Evolutionary conservation across 2,888 invertebrate species (phyloP).

Genomic region (Odontomyia ornata): DNA sequence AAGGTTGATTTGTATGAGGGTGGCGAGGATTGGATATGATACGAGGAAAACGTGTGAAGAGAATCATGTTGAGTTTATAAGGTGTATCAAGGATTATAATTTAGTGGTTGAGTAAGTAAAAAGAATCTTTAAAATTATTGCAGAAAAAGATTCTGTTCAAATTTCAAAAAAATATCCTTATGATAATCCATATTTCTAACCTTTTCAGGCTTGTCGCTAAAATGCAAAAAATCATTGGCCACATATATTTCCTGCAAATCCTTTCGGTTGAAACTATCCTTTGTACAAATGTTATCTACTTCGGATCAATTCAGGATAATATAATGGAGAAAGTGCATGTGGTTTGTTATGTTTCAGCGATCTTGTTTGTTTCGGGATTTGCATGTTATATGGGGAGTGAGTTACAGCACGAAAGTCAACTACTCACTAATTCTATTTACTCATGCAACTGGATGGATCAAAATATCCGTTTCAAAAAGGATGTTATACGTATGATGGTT

Average conservation of each 20-base stretch:
- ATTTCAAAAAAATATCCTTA: not conserved
- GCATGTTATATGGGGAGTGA: constrained; percentile 24
- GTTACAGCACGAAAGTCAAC: constrained; percentile 7
- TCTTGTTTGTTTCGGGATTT: not conserved
- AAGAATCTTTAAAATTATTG: not conserved
- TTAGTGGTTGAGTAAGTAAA: constrained; percentile 15
- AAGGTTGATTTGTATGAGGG: not conserved
- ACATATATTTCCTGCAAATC: constrained; percentile 3
- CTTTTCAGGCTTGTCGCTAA: constrained; percentile 1
- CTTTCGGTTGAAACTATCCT: not conserved
- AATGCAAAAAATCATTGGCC: not conserved
- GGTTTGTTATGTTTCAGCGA: constrained; percentile 33
- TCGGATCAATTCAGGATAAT: constrained; percentile 5
- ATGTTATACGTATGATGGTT: constrained; percentile 5
- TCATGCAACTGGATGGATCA: constrained; percentile 34
- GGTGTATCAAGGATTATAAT: constrained; percentile 5
- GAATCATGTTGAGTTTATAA: not conserved
- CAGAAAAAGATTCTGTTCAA: not conserved
- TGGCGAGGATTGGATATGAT: constrained; percentile 35
- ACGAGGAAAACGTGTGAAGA: constrained; percentile 11
- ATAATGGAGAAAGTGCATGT: constrained; percentile 45
- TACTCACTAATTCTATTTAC: constrained; percentile 4
- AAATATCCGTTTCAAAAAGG: constrained; percentile 8
- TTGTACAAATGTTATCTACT: not conserved
- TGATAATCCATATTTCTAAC: not conserved